Base-by-base conservation (phyloP, 2,113 vertebrate species). In the Theristicus caerulescens region DNA sequence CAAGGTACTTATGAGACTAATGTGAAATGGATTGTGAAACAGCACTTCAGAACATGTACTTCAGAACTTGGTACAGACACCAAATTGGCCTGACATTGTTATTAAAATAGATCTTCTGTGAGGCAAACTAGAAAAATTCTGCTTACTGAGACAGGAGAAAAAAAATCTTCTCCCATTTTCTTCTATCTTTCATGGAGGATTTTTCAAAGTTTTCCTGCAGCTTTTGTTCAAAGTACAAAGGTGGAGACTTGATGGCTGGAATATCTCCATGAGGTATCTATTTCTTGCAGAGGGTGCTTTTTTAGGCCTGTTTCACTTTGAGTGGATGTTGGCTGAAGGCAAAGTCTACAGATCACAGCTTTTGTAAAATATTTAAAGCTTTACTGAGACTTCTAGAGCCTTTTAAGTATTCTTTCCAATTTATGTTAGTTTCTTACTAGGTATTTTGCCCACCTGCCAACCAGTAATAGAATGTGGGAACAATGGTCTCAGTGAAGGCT, bases 391-490 rank as follows among this genome's bases (percentile, higher is more conserved):
- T 88, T 82, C 54, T 49, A 46, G 19, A 69, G 61, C 47, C 54
- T 97, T 97, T 97, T 40, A 94, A 92, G 40, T 89, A 78, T 91
- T 85, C 18, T 47, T 34, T 97, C 73, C 86, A 94, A 89, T 95
- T 89, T 89, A 27, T 82, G 15, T 95, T 82, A 69, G 13, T 62
- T 95, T 88, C 77, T 83, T 66, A 78, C 32, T n/a, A 36, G 32
- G 67, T 86, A 44, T 85, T 90, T 91, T 92, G 20, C 79, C 74
- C 74, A 66, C 78, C 81, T 95, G 74, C 84, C 52, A 91, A 51
- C 40, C 29, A 55, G 18, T 80, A 96, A 94, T 78, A 94, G 82
- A 91, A 93, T 59, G 13, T 90, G 52, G 31, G 70, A 96, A 94
- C 70, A 96, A 91, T 85, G 51, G 3, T 71, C 10, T 85, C 64